phyloP scores from a whole-genome alignment of 2,888 invertebrate genomes.

The Luffia ferchaultella region DNA sequence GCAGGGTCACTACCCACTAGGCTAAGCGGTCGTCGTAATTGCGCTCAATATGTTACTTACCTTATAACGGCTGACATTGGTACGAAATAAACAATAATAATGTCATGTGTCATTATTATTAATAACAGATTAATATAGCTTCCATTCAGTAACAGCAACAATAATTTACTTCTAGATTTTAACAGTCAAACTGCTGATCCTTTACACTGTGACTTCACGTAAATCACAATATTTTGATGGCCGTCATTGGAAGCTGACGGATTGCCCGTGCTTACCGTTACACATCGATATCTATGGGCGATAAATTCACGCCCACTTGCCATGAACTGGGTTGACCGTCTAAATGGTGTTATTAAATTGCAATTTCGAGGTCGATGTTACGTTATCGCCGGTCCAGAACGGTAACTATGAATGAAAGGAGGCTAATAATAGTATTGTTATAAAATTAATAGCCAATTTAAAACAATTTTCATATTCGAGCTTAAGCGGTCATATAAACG shows the following conservation, averaged over 20 bases:
- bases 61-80: too few species aligned
- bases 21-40: too few species aligned
- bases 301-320: conserved; percentile 36
- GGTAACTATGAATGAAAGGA: neutral
- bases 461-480: neutral
- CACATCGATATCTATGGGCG: conserved; percentile 17
- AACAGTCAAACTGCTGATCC: too few species aligned
- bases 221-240: conserved; percentile 44
- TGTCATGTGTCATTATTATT: too few species aligned
- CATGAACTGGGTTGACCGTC: neutral
- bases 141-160: too few species aligned
- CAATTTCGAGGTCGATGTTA: neutral
- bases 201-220: too few species aligned
- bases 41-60: too few species aligned
- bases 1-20: too few species aligned
- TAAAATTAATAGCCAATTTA: neutral
- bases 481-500: too few species aligned
- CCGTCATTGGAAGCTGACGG: conserved; percentile 30
- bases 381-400: neutral
- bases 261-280: conserved; percentile 24
- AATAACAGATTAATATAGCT: too few species aligned
- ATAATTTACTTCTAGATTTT: too few species aligned
- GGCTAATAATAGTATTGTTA: neutral
- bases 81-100: too few species aligned
- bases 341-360: neutral